Conservation (phyloP, 2,888 invertebrate genomes). For the Dicycla oo region DNA sequence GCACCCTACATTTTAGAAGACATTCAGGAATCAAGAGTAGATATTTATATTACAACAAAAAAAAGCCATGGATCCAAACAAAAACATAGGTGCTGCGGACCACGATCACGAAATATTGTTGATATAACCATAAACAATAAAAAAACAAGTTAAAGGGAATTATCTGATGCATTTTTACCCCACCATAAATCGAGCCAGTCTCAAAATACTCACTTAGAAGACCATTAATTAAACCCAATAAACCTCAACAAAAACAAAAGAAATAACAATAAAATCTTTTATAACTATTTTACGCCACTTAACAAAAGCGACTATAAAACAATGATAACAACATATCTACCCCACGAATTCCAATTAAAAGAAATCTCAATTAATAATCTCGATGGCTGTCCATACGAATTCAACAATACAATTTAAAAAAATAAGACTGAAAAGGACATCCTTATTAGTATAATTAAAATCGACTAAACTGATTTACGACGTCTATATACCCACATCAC, state of each 20-base stretch:
- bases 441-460: constrained; percentile 83
- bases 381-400: constrained; percentile 56
- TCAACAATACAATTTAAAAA: constrained; percentile 73
- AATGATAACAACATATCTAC: constrained; percentile 35
- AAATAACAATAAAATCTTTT: constrained; percentile 31
- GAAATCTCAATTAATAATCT: constrained; percentile 64
- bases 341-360: constrained; percentile 60
- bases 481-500: constrained; percentile 81
- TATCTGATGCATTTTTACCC: neutral
- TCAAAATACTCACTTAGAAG: constrained; percentile 7
- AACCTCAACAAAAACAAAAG: constrained; percentile 30
- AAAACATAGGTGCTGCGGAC: neutral
- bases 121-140: neutral
- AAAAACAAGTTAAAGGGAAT: too few relatives aligned
- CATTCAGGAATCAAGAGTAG: neutral
- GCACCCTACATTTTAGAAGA: neutral
- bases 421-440: constrained; percentile 75
- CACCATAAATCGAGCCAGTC: constrained; percentile 5
- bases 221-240: constrained; percentile 22
- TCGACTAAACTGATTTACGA: constrained; percentile 80
- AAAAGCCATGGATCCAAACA: too few relatives aligned
- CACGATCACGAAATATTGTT: too few relatives aligned
- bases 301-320: constrained; percentile 45
- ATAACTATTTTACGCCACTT: constrained; percentile 44
- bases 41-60: too few relatives aligned